Percentiles rank a stretch among this genome's conserved stretches.
phyloP scores from a whole-genome alignment of 1,140 invertebrate species.

The Vanessa atalanta region DNA sequence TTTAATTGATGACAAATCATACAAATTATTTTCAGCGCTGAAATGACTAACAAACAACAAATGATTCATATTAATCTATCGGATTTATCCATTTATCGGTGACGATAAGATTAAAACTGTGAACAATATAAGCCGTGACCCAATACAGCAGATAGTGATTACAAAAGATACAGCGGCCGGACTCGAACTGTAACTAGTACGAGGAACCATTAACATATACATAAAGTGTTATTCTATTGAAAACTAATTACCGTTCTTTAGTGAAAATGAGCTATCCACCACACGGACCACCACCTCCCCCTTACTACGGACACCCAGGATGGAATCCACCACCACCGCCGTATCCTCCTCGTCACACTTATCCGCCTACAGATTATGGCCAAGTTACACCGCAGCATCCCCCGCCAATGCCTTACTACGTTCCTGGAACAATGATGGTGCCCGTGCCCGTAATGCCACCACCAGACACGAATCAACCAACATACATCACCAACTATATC shows the following conservation, averaged over 20 bases:
- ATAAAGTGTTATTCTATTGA: neutral
- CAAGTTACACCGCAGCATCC: constrained; percentile 33
- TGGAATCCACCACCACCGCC: constrained; percentile 41
- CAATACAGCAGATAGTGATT: neutral
- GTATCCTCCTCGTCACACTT: constrained; percentile 29
- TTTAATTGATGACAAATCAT: neutral
- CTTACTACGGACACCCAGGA: constrained; percentile 36
- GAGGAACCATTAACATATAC: too few species aligned
- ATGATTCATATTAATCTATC: constrained; percentile 23
- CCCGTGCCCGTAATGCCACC: constrained; percentile 48
- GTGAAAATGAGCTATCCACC: constrained; percentile 35
- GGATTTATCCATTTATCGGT: constrained; percentile 35
- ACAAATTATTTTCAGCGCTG: neutral
- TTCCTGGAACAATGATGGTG: constrained; percentile 66
- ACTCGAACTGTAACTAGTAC: neutral
- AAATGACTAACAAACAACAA: constrained; percentile 13
- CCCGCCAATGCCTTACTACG: constrained; percentile 53
- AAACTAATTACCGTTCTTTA: neutral
- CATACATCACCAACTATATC: constrained; percentile 73
- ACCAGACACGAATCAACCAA: constrained; percentile 45
- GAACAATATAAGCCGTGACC: constrained; percentile 36
- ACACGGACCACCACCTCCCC: constrained; percentile 46
- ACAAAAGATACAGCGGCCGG: neutral
- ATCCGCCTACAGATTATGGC: constrained; percentile 43
- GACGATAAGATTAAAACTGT: constrained; percentile 39